Base-by-base conservation (phyloP, 2,888 invertebrate genomes). In the Phragmatobia fuliginosa region DNA sequence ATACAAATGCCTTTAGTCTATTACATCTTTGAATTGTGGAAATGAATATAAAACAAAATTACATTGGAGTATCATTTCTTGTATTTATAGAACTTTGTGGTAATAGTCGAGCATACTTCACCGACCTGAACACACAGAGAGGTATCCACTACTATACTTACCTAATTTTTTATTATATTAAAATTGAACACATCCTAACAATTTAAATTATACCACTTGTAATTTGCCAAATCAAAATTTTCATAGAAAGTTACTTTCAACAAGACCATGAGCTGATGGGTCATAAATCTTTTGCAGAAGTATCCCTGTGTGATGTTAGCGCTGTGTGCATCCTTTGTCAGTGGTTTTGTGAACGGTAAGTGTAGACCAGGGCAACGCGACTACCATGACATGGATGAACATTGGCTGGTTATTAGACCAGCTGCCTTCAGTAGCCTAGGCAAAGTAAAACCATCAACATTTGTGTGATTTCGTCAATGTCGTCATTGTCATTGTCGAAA, bases 261-360 rank as follows among this genome's bases (percentile, higher is more conserved):
- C 90, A 88, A 90, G 91, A 89, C 92, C 90, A 90, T 91, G 87
- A 94, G 96, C 96, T 96, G 95, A 96, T 95, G 96, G 96, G 97
- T 96, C 97, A 95, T 96, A 95, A 94, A 96, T 97, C 97, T 97
- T 97, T 96, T 97, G 96, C 97, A 97, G 97, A 97, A 97, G 95
- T 96, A 95, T 96, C 95, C 96, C 95, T 96, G 96, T 96, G 96
- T 96, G 96, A 96, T 96, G 95, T 95, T 96, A 95, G 96, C 95
- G 96, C 96, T 96, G 96, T 96, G 95, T 95, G 95, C 96, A 94
- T 95, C 96, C 95, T 95, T 96, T 93, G 93, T 94, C 94, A 95
- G 91, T 94, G 96, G 95, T 95, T 95, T 93, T 91, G 92, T 93
- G 90, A 96, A 96, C 95, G 96, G 96, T 96, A 96, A 96, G 96